Conservation (phyloP, 2,888 invertebrate genomes). For the Drosophila mulleri region DNA sequence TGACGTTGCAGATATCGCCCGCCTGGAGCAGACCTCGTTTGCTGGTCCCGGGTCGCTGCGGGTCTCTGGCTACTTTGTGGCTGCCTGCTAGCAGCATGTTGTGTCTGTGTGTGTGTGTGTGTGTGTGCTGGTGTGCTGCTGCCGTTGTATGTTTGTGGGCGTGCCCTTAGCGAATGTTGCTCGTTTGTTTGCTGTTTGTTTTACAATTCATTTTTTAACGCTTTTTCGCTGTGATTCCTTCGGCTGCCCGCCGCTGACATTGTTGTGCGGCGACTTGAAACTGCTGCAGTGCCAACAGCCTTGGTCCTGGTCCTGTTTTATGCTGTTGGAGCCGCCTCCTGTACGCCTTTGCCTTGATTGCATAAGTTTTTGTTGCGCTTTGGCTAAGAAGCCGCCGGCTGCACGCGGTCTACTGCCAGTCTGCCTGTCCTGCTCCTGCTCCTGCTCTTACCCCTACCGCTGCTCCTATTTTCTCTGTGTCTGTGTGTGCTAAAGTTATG, state of each 20-base stretch:
- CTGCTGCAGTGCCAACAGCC: conserved; percentile 44
- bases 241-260: conserved; percentile 62
- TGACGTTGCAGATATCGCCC: conserved; percentile 34
- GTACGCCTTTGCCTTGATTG: conserved; percentile 63
- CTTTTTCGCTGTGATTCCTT: conserved; percentile 73
- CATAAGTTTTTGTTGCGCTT: conserved; percentile 73
- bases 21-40: conserved; percentile 5
- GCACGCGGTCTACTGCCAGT: conserved; percentile 61
- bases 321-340: conserved; percentile 24
- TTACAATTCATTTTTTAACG: conserved; percentile 79
- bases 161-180: conserved; percentile 63
- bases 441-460: conserved; percentile 1
- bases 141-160: conserved; percentile 24
- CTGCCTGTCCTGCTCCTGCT: not conserved
- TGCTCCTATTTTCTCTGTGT: conserved; percentile 29
- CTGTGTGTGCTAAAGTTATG: conserved; percentile 60
- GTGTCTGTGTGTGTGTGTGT: conserved; percentile 19
- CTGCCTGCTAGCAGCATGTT: conserved; percentile 12
- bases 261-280: conserved; percentile 76
- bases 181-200: conserved; percentile 76
- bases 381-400: conserved; percentile 68
- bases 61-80: conserved; percentile 74
- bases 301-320: conserved; percentile 22
- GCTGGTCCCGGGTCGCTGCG: conserved; percentile 44
- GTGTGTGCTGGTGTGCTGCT: not conserved